phyloP scores from a whole-genome alignment of 2,797 vertebrate species.

The Acrocephalus scirpaceus region DNA sequence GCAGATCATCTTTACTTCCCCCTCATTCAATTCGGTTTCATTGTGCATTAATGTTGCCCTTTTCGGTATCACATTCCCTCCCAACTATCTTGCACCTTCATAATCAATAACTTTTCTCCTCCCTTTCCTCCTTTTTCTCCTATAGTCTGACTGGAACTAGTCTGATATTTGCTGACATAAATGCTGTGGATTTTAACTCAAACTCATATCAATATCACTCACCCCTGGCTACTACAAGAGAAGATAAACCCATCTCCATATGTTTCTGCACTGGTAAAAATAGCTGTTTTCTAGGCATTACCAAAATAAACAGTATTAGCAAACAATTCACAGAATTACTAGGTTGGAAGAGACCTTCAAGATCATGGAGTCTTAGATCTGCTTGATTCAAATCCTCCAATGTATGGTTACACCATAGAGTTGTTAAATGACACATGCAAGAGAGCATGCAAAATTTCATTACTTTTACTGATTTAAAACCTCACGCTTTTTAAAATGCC shows the following conservation, averaged over 20 bases:
- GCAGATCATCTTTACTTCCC: background rate
- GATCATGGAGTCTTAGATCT: background rate
- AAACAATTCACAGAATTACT: background rate
- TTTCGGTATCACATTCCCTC: background rate
- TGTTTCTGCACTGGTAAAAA: background rate
- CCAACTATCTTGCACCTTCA: background rate
- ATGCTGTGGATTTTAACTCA: background rate
- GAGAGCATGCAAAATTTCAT: background rate
- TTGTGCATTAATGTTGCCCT: background rate
- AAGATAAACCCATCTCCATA: background rate
- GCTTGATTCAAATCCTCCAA: background rate
- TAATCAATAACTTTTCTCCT: background rate
- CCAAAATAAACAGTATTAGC: background rate
- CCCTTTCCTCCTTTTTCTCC: background rate
- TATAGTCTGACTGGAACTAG: background rate
- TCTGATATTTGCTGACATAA: background rate
- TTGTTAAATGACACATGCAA: background rate
- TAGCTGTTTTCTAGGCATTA: background rate
- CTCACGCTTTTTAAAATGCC: background rate
- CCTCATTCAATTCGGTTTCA: background rate
- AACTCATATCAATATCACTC: background rate
- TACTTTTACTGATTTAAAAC: background rate
- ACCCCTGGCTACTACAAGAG: background rate
- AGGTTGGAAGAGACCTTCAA: background rate
- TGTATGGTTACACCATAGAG: background rate